Conservation (phyloP, 2,888 invertebrate species). For the Platycnemis pennipes region DNA sequence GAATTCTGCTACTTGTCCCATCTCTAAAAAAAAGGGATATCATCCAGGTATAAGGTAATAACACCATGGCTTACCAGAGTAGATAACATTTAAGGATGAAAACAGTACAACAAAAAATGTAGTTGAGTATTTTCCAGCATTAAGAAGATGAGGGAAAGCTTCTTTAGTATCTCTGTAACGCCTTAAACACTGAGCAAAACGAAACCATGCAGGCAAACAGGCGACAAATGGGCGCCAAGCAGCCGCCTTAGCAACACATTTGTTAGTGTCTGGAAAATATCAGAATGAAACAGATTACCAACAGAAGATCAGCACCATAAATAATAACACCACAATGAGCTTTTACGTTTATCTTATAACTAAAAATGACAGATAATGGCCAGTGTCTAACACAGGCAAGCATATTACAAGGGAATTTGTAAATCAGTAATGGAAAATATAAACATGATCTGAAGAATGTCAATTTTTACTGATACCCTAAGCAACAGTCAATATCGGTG, state of each 20-base stretch:
- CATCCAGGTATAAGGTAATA: neutral
- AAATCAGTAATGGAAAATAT: too few species aligned
- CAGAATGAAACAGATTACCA: neutral
- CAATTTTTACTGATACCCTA: too few species aligned
- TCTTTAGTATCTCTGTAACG: constrained; percentile 97
- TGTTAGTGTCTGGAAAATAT: constrained; percentile 41
- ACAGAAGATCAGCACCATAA: too few species aligned
- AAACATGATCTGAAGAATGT: too few species aligned
- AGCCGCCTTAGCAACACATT: constrained; percentile 33
- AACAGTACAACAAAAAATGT: constrained; percentile 97
- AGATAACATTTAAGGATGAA: constrained; percentile 85
- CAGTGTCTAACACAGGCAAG: too few species aligned
- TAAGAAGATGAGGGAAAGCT: constrained; percentile 97
- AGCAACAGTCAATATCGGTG: too few species aligned
- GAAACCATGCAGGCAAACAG: constrained; percentile 97
- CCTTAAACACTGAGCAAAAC: constrained; percentile 97
- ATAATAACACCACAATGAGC: too few species aligned
- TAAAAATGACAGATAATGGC: too few species aligned
- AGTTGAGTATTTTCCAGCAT: constrained; percentile 99
- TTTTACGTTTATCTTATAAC: too few species aligned
- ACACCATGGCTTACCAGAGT: constrained; percentile 80
- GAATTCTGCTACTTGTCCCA: too few species aligned
- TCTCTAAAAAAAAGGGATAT: too few species aligned
- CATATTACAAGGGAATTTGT: too few species aligned
- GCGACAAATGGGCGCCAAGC: constrained; percentile 84